Percentiles rank a stretch among this genome's conserved stretches.
Evolutionary conservation across 2,113 vertebrate genomes (phyloP).

Genomic region (Colaptes auratus): DNA sequence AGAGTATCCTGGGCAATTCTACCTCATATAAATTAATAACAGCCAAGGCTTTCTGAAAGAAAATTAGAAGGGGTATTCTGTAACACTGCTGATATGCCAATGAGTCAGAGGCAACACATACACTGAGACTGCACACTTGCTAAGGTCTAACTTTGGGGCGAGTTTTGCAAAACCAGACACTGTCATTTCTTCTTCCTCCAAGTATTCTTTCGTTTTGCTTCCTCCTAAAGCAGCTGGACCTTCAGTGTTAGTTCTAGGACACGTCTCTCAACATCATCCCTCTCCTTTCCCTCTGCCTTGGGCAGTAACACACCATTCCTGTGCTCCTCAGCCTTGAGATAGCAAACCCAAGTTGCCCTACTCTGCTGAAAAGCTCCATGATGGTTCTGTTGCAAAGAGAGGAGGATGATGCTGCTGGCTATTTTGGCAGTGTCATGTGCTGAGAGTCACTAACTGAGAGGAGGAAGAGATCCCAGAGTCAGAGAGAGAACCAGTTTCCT

Average conservation of each 20-base stretch:
- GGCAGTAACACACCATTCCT: background rate
- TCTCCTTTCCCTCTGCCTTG: background rate
- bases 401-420: background rate
- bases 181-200: background rate
- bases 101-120: background rate
- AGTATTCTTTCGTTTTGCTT: background rate
- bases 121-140: background rate
- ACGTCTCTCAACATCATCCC: background rate
- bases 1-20: background rate
- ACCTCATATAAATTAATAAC: background rate
- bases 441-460: background rate
- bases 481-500: background rate
- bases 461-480: background rate
- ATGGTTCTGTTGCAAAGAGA: background rate
- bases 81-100: background rate
- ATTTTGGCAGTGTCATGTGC: background rate
- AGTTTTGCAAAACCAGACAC: background rate
- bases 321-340: background rate
- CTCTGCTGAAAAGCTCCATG: background rate
- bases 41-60: background rate
- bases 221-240: background rate
- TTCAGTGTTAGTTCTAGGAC: background rate
- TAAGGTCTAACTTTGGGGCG: background rate
- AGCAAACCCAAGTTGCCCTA: background rate
- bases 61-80: background rate